These are phyloP conservation scores for Mystacides longicornis DNA, from an alignment of 2,888 invertebrate species.

Conservation along the genomic window DNA sequence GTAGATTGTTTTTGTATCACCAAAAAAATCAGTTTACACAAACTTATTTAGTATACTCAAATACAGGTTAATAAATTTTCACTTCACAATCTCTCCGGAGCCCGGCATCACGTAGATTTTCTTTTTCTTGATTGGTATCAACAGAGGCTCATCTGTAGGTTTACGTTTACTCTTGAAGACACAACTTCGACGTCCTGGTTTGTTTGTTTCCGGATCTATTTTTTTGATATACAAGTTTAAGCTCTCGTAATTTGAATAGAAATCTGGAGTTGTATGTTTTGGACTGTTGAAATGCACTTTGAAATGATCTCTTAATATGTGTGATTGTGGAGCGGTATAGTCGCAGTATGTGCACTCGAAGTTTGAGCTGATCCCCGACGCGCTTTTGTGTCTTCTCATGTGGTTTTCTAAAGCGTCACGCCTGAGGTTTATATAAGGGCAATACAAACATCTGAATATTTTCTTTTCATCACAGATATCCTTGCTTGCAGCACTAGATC, in stretches of 20 bases:
- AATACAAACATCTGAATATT: constrained; percentile 62
- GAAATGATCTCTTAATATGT: constrained; percentile 70
- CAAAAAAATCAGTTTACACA: neutral
- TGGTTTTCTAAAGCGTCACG: constrained; percentile 70
- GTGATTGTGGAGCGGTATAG: constrained; percentile 66
- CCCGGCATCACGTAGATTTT: constrained; percentile 36
- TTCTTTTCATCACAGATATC: constrained; percentile 50
- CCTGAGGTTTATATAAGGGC: constrained; percentile 71
- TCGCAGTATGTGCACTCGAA: constrained; percentile 73
- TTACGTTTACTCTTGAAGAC: constrained; percentile 28
- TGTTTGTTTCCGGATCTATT: constrained; percentile 37
- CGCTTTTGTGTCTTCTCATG: constrained; percentile 61
- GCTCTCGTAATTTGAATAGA: constrained; percentile 53
- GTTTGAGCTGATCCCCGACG: constrained; percentile 52
- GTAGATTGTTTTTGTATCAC: neutral
- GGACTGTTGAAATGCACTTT: constrained; percentile 66
- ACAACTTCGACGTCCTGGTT: constrained; percentile 27
- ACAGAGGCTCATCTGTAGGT: neutral
- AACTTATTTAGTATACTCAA: neutral
- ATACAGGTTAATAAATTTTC: neutral
- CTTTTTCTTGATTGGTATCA: constrained; percentile 31
- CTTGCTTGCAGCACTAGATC: constrained; percentile 41
- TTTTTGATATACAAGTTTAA: constrained; percentile 50
- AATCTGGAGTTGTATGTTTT: constrained; percentile 50
- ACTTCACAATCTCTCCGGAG: constrained; percentile 35